Evolutionary conservation across 2,113 vertebrate genomes (phyloP).

Genomic region (Lepus americanus): DNA sequence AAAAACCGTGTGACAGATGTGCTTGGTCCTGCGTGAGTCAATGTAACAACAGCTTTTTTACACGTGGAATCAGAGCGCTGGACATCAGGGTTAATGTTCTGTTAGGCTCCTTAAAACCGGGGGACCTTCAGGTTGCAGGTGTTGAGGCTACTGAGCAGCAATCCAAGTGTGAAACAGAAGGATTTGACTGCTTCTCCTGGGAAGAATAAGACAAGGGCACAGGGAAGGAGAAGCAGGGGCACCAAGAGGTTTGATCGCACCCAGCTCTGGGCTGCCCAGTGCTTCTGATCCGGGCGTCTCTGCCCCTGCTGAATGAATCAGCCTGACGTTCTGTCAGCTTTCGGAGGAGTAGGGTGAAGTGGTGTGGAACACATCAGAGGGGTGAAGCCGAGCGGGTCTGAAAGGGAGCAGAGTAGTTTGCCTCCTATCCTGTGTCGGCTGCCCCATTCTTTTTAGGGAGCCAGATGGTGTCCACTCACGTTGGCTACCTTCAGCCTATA

Average conservation of each 20-base stretch:
- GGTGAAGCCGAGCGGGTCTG: conserved; percentile 84
- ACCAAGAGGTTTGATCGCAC: conserved; percentile 76
- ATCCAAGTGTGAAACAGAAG: conserved; percentile 74
- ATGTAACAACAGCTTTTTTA: background rate
- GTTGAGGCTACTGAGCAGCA: conserved; percentile 57
- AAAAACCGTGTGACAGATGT: background rate
- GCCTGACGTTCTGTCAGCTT: conserved; percentile 84
- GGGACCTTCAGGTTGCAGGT: background rate
- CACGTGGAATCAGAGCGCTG: conserved; percentile 12
- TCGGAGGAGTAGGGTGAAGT: conserved; percentile 85
- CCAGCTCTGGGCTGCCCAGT: conserved; percentile 74
- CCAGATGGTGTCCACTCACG: conserved; percentile 66
- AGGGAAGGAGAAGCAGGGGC: conserved; percentile 20
- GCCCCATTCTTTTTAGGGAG: conserved; percentile 55
- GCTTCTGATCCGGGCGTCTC: conserved; percentile 83
- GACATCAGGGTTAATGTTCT: conserved; percentile 37
- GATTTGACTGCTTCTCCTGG: conserved; percentile 68
- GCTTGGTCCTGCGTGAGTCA: background rate
- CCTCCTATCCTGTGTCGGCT: conserved; percentile 52
- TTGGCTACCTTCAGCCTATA: conserved; percentile 26
- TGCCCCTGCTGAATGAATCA: conserved; percentile 83
- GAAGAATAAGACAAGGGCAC: conserved; percentile 60
- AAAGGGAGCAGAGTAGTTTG: conserved; percentile 82
- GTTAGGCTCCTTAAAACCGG: conserved; percentile 33
- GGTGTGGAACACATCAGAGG: conserved; percentile 84